phyloP scores from a whole-genome alignment of 2,888 invertebrate species.

The Eupithecia dodoneata region DNA sequence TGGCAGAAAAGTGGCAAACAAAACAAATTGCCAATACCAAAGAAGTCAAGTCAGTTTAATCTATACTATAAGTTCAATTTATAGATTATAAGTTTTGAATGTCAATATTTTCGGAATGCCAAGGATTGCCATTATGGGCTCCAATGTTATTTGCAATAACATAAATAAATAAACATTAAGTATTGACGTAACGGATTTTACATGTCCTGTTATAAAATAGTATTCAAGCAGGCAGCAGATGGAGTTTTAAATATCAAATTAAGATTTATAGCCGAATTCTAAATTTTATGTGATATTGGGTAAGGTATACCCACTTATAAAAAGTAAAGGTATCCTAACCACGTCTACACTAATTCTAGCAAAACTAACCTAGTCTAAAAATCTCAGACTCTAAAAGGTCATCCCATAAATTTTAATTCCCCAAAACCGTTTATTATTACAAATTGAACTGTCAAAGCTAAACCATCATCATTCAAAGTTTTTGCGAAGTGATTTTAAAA shows the following conservation, averaged over 20 bases:
- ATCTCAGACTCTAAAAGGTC: too few species aligned
- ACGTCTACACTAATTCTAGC: neutral
- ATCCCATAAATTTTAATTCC: neutral
- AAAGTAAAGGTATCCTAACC: neutral
- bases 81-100: conserved; percentile 33
- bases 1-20: too few species aligned
- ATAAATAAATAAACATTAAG: conserved; percentile 20
- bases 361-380: too few species aligned
- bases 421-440: conserved; percentile 20
- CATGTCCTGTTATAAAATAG: conserved; percentile 24
- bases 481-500: conserved; percentile 34
- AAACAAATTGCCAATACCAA: too few species aligned
- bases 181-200: conserved; percentile 25
- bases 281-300: neutral
- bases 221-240: conserved; percentile 1
- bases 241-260: neutral
- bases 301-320: neutral
- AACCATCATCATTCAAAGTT: conserved; percentile 33
- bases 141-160: conserved; percentile 33
- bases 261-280: neutral
- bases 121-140: conserved; percentile 39
- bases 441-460: conserved; percentile 31
- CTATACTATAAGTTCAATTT: conserved; percentile 15
- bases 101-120: conserved; percentile 40
- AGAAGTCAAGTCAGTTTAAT: too few species aligned